Evolutionary conservation across 2,113 vertebrate species (phyloP), one percentile per base, ranked within the genome.

Genomic region (Pelmatolapia mariae): DNA sequence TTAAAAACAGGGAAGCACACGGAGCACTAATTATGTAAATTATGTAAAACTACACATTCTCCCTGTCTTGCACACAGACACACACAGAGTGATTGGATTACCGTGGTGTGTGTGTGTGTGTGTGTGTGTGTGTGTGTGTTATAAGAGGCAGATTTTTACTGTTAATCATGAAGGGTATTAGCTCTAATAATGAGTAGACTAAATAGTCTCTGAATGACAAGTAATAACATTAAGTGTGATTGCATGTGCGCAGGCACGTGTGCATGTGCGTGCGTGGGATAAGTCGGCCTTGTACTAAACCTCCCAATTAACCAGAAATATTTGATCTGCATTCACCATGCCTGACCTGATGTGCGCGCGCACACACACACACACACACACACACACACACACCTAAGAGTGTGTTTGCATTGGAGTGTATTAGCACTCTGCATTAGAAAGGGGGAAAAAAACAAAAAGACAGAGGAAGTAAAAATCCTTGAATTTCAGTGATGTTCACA

Each of bases 151-250:
- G 31, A 53, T n/a, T 81, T 83, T 86, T 57, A 52, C 47, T 66
- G 53, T 52, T 78, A 87, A 81, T 84, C 80, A 61, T 84, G 50
- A 89, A 36, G 33, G 56, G 61, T 84, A 92, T 91, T 84, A 91
- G 40, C 73, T 84, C 8, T 43, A 86, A 86, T 86, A 86, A 88
- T 84, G 80, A 83, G 38, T 24, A 10, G 36, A 63, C 86, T 87
- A 80, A 89, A 87, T 57, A 56, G 52, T 56, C 71, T 63, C 45
- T 76, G 61, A 83, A 57, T 83, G 80, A 81, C 83, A 83, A 87
- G 82, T 78, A 91, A 91, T 87, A 89, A 76, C 80, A 80, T 76
- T 83, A 82, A 71, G 86, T 50, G 88, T 31, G 86, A 59, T 47
- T 84, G 53, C 81, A 50, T 66, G 26, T 31, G 26, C 2, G 26